Evolutionary conservation across 1,140 invertebrate species (phyloP), one percentile per base, ranked within the genome.

Genomic region (Steinernema khuongi): DNA sequence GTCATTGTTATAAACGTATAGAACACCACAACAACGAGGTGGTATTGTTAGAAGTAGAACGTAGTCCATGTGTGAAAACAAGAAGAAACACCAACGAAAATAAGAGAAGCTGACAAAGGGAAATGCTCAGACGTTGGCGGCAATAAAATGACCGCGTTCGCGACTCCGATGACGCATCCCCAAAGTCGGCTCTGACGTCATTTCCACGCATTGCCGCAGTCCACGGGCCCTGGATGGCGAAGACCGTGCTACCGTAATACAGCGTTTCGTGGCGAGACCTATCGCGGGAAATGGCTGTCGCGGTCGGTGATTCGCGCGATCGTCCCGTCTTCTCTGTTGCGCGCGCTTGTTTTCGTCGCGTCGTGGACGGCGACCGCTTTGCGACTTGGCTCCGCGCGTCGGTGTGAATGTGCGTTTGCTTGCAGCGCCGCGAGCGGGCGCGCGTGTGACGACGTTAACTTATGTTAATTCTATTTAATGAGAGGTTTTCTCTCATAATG

Each of bases 301-400:
- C 36, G 36, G 36, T 11, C 36, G 36, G 7, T n/a, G 36, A 14
- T 60, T 26, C 50, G 50, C 50, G 11, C 50, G 50, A 7, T 7
- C 7, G 7, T 4, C 7, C n/a, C n/a, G n/a, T n/a, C n/a, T n/a
- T n/a, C n/a, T n/a, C n/a, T n/a, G n/a, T 60, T 22, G 11, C 7
- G 50, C 50, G 50, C 50, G 50, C 50, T 60, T 60, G 50, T 60
- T 60, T 60, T 60, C 50, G 50, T 60, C 50, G 50, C 50, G 50
- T 7, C 50, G 50, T 7, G 14, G 11, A 22, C 50, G 50, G 50
- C 11, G 4, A 22, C 50, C 11, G 50, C 50, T 22, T 11, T 22
- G 11, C 50, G 50, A 11, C 11, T 60, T 60, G 50, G 11, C n/a
- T n/a, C n/a, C 14, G 50, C 14, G 50, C 50, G 14, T 14, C 50